Evolutionary conservation across 1,140 invertebrate species (phyloP).

Genomic region (Archivesica marissinica): DNA sequence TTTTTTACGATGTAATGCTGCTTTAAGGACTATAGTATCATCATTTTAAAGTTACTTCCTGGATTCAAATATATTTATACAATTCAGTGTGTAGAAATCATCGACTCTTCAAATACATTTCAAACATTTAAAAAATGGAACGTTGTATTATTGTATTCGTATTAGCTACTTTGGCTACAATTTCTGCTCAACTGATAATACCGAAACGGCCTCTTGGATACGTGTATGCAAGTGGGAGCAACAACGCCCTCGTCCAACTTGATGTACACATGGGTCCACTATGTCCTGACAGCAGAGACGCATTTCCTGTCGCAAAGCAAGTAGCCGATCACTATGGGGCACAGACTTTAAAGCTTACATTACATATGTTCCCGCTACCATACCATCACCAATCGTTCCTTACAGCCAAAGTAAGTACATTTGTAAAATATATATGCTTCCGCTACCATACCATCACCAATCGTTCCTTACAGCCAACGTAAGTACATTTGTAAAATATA

Average conservation of each 20-base stretch:
- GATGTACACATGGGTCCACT: constrained; percentile 69
- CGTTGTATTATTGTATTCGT: not conserved
- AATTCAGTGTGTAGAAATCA: too few species aligned
- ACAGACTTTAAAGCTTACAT: constrained; percentile 50
- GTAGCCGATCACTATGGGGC: constrained; percentile 68
- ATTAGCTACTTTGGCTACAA: not conserved
- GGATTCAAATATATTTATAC: too few species aligned
- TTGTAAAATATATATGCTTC: constrained; percentile 61
- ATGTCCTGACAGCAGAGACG: constrained; percentile 70
- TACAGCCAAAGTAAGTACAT: constrained; percentile 65
- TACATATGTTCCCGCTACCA: constrained; percentile 72
- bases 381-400: constrained; percentile 71
- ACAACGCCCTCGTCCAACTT: constrained; percentile 63
- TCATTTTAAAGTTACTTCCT: too few species aligned
- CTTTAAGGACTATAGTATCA: too few species aligned
- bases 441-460: constrained; percentile 65
- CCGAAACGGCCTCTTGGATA: constrained; percentile 61
- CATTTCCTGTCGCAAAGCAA: constrained; percentile 61
- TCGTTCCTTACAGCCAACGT: not conserved
- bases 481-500: constrained; percentile 16
- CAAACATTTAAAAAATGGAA: too few species aligned
- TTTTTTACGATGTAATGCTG: too few species aligned
- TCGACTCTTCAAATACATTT: too few species aligned
- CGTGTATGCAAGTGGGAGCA: constrained; percentile 57
- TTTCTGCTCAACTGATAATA: constrained; percentile 27